A percentile compares a stretch with the other conserved stretches of the same genome.
Conservation (phyloP, 1,140 invertebrate genomes). For the Nymphalis io region DNA sequence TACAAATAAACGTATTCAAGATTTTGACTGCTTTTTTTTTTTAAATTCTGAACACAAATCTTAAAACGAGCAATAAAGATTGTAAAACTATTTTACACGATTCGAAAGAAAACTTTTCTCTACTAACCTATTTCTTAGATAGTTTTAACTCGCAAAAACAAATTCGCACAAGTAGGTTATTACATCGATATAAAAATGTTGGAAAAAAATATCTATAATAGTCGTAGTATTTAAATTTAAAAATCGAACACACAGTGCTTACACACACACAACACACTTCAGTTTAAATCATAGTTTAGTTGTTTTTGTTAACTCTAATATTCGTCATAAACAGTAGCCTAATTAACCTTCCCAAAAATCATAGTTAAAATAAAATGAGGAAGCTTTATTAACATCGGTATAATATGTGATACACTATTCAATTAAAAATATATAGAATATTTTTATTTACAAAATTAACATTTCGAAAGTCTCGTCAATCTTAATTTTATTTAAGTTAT, state of each 20-base stretch:
- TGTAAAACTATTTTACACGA: constrained; percentile 6
- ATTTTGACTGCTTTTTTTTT: not conserved
- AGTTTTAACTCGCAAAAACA: constrained; percentile 18
- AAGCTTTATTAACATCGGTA: too few relatives aligned
- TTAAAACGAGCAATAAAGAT: not conserved
- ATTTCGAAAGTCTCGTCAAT: too few relatives aligned
- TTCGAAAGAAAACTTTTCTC: constrained; percentile 9
- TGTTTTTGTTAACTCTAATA: too few relatives aligned
- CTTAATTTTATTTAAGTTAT: too few relatives aligned
- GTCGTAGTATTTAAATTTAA: not conserved
- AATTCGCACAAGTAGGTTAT: constrained; percentile 11
- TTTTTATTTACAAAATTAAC: too few relatives aligned
- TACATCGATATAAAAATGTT: constrained; percentile 9
- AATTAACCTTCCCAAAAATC: too few relatives aligned
- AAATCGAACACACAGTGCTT: not conserved
- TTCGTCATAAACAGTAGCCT: too few relatives aligned
- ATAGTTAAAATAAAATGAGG: too few relatives aligned
- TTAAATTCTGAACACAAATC: not conserved
- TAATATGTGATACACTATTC: too few relatives aligned
- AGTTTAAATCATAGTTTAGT: too few relatives aligned
- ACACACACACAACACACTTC: too few relatives aligned
- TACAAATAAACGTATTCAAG: not conserved
- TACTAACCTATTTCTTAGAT: constrained; percentile 18
- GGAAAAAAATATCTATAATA: not conserved
- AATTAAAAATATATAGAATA: too few relatives aligned